Evolutionary conservation across 2,888 invertebrate genomes (phyloP).

Genomic region (Periphyllus acericola): DNA sequence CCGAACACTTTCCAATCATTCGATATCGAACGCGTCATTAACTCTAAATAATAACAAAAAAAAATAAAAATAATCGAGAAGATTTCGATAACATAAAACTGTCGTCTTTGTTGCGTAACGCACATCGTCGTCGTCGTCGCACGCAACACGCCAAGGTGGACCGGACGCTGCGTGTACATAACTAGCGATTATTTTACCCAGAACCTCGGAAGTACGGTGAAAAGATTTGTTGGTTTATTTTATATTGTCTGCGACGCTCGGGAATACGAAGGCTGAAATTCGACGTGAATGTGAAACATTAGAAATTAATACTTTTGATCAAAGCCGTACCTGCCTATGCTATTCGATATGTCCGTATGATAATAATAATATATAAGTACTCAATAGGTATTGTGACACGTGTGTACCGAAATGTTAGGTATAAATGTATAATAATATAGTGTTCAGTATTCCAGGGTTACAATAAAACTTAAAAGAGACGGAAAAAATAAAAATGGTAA

Average conservation of each 20-base stretch:
- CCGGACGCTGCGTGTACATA: conserved; percentile 9
- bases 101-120: conserved; percentile 42
- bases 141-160: conserved; percentile 22
- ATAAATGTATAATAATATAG: too few relatives aligned
- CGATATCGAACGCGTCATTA: conserved; percentile 50
- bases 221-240: neutral
- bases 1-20: conserved; percentile 32
- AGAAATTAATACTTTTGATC: neutral
- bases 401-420: too few relatives aligned
- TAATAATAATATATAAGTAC: neutral
- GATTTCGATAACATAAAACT: conserved; percentile 17
- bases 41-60: conserved; percentile 27
- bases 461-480: too few relatives aligned
- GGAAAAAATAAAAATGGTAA: too few relatives aligned
- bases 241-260: neutral
- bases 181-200: conserved; percentile 16
- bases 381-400: too few relatives aligned
- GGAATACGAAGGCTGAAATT: neutral
- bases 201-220: conserved; percentile 24
- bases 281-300: neutral
- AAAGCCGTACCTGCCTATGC: neutral
- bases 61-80: conserved; percentile 2
- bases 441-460: too few relatives aligned
- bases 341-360: neutral
- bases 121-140: neutral